Conservation (phyloP, 2,888 invertebrate genomes). For the Philereme transversata region DNA sequence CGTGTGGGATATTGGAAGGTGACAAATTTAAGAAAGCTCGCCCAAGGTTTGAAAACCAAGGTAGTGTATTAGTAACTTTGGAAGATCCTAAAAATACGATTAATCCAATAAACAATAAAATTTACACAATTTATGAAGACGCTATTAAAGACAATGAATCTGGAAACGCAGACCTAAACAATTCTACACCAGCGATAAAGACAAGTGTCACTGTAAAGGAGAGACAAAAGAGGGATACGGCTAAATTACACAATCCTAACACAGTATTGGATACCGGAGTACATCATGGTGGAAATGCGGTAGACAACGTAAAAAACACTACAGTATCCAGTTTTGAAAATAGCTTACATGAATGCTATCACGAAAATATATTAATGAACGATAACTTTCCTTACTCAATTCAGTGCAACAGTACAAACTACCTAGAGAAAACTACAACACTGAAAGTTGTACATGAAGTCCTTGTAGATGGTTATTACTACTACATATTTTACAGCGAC, state of each 20-base stretch:
- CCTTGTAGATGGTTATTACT: slow-evolving; percentile 91
- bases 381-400: slow-evolving; percentile 88
- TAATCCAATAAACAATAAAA: slow-evolving; percentile 21
- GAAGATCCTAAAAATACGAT: slow-evolving; percentile 56
- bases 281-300: slow-evolving; percentile 90
- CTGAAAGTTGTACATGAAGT: slow-evolving; percentile 88
- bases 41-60: slow-evolving; percentile 84
- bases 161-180: slow-evolving; percentile 1
- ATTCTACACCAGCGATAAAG: slow-evolving; percentile 1
- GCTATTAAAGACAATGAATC: slow-evolving; percentile 8
- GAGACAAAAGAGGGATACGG: slow-evolving; percentile 61
- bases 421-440: slow-evolving; percentile 87
- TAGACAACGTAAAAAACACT: slow-evolving; percentile 85
- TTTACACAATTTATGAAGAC: slow-evolving; percentile 24
- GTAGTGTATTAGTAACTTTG: slow-evolving; percentile 77
- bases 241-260: slow-evolving; percentile 71
- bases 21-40: slow-evolving; percentile 86
- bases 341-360: slow-evolving; percentile 89
- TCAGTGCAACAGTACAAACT: slow-evolving; percentile 87
- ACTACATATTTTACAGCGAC: slow-evolving; percentile 95
- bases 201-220: slow-evolving; percentile 31
- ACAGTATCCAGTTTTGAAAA: slow-evolving; percentile 94
- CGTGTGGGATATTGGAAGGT: slow-evolving; percentile 90
- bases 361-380: slow-evolving; percentile 89
- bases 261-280: slow-evolving; percentile 88